phyloP scores from a whole-genome alignment of 2,888 invertebrate genomes.

The Ennomos quercinarius region DNA sequence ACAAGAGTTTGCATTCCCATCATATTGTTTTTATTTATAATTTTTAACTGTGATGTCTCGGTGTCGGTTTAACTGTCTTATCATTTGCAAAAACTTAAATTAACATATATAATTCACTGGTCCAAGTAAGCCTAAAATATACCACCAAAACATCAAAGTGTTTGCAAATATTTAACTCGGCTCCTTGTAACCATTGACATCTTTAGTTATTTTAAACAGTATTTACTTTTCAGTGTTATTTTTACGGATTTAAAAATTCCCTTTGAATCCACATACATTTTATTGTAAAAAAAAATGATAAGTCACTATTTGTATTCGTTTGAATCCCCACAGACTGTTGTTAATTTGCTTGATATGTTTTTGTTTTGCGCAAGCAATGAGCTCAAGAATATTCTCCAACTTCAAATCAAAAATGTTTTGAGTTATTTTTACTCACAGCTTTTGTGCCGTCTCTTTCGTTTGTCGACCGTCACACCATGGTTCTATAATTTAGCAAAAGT shows the following conservation, averaged over 20 bases:
- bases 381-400: too few relatives aligned
- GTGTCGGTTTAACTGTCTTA: slow-evolving; percentile 70
- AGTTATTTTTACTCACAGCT: slow-evolving; percentile 22
- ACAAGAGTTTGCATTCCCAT: slow-evolving; percentile 39
- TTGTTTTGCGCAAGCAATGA: too few relatives aligned
- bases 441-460: slow-evolving; percentile 57
- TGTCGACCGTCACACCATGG: not conserved
- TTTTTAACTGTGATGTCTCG: slow-evolving; percentile 73
- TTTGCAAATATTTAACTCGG: slow-evolving; percentile 69
- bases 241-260: not conserved
- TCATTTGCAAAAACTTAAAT: slow-evolving; percentile 69
- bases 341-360: too few relatives aligned
- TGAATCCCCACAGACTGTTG: too few relatives aligned
- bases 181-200: slow-evolving; percentile 69
- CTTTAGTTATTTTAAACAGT: slow-evolving; percentile 72
- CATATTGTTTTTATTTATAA: slow-evolving; percentile 39
- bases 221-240: slow-evolving; percentile 73
- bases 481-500: slow-evolving; percentile 58
- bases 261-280: too few relatives aligned
- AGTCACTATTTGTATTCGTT: too few relatives aligned
- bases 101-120: not conserved
- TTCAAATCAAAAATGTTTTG: not conserved
- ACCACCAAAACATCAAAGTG: slow-evolving; percentile 35
- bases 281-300: too few relatives aligned
- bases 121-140: not conserved